Conservation (phyloP, 2,888 invertebrate species). For the Heliconius ismenius region DNA sequence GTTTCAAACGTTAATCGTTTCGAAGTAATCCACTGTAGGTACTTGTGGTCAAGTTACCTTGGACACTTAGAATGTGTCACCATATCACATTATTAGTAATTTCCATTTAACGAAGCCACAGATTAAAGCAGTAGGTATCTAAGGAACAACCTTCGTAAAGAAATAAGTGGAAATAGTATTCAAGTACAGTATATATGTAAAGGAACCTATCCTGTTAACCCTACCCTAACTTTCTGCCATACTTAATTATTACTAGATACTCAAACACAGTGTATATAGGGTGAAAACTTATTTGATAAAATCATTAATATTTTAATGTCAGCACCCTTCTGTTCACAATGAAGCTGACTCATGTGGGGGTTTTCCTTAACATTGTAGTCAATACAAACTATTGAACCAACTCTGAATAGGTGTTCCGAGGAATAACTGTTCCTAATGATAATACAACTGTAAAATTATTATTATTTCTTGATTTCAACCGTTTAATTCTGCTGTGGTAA, state of each 20-base stretch:
- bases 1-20: neutral
- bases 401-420: neutral
- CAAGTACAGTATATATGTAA: neutral
- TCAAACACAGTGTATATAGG: neutral
- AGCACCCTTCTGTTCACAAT: neutral
- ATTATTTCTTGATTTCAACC: neutral
- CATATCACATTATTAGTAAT: neutral
- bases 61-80: neutral
- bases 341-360: slow-evolving; percentile 29
- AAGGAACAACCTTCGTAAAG: neutral
- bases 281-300: slow-evolving; percentile 10
- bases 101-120: neutral
- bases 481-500: neutral
- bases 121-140: neutral
- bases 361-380: slow-evolving; percentile 26
- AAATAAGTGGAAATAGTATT: neutral
- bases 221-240: neutral
- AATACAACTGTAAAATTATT: neutral
- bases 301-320: slow-evolving; percentile 15
- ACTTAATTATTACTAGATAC: slow-evolving; percentile 2
- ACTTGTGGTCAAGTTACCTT: neutral
- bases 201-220: neutral
- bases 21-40: neutral
- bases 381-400: slow-evolving; percentile 1
- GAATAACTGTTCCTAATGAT: neutral